A percentile compares a stretch with the other conserved stretches of the same genome.
Evolutionary conservation across 2,888 invertebrate genomes (phyloP).

Genomic region (Psococerastis gibbosa): DNA sequence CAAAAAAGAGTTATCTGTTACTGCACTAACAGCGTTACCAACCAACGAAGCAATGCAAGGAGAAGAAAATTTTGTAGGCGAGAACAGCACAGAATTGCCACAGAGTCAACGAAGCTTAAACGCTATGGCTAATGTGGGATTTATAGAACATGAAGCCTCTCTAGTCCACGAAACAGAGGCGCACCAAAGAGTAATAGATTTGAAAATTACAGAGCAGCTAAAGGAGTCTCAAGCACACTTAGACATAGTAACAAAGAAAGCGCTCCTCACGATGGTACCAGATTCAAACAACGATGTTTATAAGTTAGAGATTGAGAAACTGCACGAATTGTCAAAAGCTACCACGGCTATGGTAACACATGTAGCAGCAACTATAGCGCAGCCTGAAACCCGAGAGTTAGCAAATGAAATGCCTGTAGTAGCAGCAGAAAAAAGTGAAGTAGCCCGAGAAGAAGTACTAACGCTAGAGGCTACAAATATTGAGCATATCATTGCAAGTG

Average conservation of each 20-base stretch:
- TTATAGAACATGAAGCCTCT: conserved; percentile 7
- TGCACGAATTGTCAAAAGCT: conserved; percentile 12
- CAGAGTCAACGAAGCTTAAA: not conserved
- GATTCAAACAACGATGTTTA: conserved; percentile 11
- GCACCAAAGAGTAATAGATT: conserved; percentile 9
- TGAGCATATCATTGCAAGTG: conserved; percentile 10
- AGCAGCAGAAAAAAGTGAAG: conserved; percentile 1
- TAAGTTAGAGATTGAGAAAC: conserved; percentile 11
- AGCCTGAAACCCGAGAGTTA: conserved; percentile 7
- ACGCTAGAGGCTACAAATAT: conserved; percentile 12
- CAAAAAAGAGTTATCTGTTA: not conserved
- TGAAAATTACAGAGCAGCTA: conserved; percentile 9
- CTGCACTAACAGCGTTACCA: not conserved
- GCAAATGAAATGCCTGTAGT: conserved; percentile 6
- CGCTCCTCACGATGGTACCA: conserved; percentile 12
- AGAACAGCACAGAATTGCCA: not conserved
- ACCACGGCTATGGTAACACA: not conserved
- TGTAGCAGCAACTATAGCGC: conserved; percentile 2
- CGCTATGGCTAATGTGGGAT: not conserved
- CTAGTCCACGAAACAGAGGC: conserved; percentile 12
- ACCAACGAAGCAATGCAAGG: not conserved
- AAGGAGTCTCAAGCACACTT: conserved; percentile 10
- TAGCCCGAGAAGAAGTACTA: conserved; percentile 7
- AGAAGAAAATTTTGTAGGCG: conserved; percentile 5
- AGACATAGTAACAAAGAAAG: conserved; percentile 13